Percentiles rank a stretch among this genome's conserved stretches.
These are phyloP conservation scores for Symphodus melops DNA, from an alignment of 2,113 vertebrate genomes.

Conservation along the genomic window DNA sequence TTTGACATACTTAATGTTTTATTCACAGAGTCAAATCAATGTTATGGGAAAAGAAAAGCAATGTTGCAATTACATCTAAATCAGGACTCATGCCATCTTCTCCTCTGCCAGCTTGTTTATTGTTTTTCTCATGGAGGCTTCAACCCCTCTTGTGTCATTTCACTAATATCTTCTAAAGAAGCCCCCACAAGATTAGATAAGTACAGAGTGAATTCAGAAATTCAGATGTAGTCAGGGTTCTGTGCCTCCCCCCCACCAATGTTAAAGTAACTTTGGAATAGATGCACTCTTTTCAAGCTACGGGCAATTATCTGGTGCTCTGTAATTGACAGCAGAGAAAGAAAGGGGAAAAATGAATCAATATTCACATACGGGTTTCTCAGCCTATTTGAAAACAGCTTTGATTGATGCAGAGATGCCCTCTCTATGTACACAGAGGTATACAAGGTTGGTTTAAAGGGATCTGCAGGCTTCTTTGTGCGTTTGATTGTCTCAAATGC, in stretches of 20 bases:
- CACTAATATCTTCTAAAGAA: slow-evolving; percentile 62
- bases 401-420: slow-evolving; percentile 45
- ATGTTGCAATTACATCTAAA: slow-evolving; percentile 57
- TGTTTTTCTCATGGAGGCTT: slow-evolving; percentile 46
- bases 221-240: slow-evolving; percentile 14
- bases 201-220: slow-evolving; percentile 30
- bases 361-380: slow-evolving; percentile 69
- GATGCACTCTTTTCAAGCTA: slow-evolving; percentile 62
- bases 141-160: slow-evolving; percentile 51
- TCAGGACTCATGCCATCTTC: slow-evolving; percentile 67
- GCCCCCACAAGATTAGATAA: slow-evolving; percentile 35
- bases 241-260: slow-evolving; percentile 39
- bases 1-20: slow-evolving; percentile 51
- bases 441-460: slow-evolving; percentile 44
- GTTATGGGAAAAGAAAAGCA: slow-evolving; percentile 48
- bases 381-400: slow-evolving; percentile 58
- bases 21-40: slow-evolving; percentile 55
- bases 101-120: slow-evolving; percentile 68
- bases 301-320: slow-evolving; percentile 65
- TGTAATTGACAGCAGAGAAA: slow-evolving; percentile 73
- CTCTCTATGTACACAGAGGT: slow-evolving; percentile 23
- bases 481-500: slow-evolving; percentile 33
- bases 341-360: slow-evolving; percentile 61
- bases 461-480: slow-evolving; percentile 17
- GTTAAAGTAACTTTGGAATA: slow-evolving; percentile 63